Evolutionary conservation across 1,140 invertebrate species (phyloP), one percentile per base, ranked within the genome.

Genomic region (Neodiprion lecontei): DNA sequence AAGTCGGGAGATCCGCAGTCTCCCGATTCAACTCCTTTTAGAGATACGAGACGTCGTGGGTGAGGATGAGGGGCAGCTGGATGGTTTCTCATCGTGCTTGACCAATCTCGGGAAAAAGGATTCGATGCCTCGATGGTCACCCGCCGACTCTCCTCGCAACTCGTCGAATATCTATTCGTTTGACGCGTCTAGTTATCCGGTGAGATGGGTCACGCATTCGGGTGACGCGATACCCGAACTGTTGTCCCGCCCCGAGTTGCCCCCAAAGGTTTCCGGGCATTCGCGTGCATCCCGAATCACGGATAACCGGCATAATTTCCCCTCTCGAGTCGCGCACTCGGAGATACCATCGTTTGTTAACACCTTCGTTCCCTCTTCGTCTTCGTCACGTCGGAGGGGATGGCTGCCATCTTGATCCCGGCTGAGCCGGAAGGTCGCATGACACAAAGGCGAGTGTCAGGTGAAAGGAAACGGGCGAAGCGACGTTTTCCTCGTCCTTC

Each of bases 281-380:
- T 17, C 11, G 0, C 14, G 10, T 69, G 10, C 21, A 69, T 21
- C 17, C 12, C 23, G 67, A 23, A 14, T 69, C 17, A 21, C 17
- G 10, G 67, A 11, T 47, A 47, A 69, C 67, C n/a, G 67, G 21
- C 40, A 47, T 69, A 69, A 69, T 69, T 69, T 69, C 17, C 67
- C 67, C 40, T 47, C 12, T 12, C 23, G 12, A 21, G 11, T 47
- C 67, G 12, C 67, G 40, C 23, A 21, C 67, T 47, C 67, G 7
- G 67, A 7, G 67, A 69, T 69, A 69, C 11, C 67, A 21, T 69
- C 17, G 21, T 69, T 69, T 21, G 67, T 69, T 47, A 69, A 69
- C 67, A 69, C 10, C 67, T 4, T 21, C 40, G 7, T 14, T 21
- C 11, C 61, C 61, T 17, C 61, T 65, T 1, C 61, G 12, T 7